Evolutionary conservation across 2,888 invertebrate genomes (phyloP), one percentile per base, ranked within the genome.

Genomic region (Pheosia tremula): DNA sequence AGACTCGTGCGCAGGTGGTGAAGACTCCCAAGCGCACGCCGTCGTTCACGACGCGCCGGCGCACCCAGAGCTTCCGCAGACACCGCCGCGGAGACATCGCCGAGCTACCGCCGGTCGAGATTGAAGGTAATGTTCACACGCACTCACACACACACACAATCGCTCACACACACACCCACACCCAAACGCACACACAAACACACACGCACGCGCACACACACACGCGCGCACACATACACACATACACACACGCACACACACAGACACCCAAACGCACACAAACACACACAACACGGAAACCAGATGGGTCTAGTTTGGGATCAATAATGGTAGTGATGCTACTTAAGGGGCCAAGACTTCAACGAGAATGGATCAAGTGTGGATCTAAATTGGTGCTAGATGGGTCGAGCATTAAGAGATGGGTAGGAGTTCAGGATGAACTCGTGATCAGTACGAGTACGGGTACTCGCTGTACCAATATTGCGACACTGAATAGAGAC

Each of bases 1-100:
- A 41, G 37, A 13, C 8, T 37, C 36, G 24, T 24, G 9, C 38
- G 11, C 78, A 90, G 90, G 95, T 96, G 45, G 95, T 95, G n/a
- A 98, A 98, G 87, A 97, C 97, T 60, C 96, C 97, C 0, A 98
- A 98, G 83, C 95, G 98, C 69, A 98, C 98, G 0, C 98, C 99
- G 0, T 98, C 98, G 70, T 99, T 99, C 90, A 99, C 98, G 41
- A 99, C 99, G 0, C 95, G 98, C 10, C 95, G 98, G 63, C 95
- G 98, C 69, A 97, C 97, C 13, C 97, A 97, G 83, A 98, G 98
- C 85, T 98, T 98, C 95, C 94, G 97, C 11, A 95, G 96, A 81
- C 96, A 96, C 80, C 95, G 95, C 59, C 95, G 95, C 68, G 95
- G 94, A 0, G 95, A 95, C 78, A 87, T 89, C 59, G 86, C 88